Base-by-base conservation (phyloP, 2,888 invertebrate species). In the Fragum fragum region DNA sequence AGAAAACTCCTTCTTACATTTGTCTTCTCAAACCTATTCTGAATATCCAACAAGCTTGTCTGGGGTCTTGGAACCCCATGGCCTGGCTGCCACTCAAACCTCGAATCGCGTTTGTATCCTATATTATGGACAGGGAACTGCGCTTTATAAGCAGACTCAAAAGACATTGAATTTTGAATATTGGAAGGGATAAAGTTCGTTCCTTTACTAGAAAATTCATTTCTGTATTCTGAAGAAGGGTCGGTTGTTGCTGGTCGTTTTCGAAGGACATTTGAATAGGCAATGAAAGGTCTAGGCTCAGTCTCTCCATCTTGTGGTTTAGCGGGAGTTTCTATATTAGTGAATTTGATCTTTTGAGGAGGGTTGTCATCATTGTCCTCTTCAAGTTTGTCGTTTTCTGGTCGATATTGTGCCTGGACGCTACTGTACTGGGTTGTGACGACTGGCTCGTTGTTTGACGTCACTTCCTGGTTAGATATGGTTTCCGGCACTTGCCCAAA, bases 21-120 rank as follows among this genome's bases (percentile, higher is more conserved):
- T 1, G 92, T 88, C 78, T 93, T 93, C 55, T 85, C 86, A 88
- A 93, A 94, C n/a, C 83, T 84, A 81, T 94, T 89, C 83, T 94
- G 94, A 26, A 94, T 81, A 0, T 89, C 68, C 0, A 91, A 81
- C 14, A 94, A 87, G 23, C 82, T 86, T 0, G 92, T 88, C 81
- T 93, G 93, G 7, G 92, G 94, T 11, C 92, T 86, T 1, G 91
- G 93, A 0, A 57, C 52, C 0, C 93, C 93, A 21, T 77, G 83
- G 1, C 92, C 93, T 1, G 92, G 90, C 66, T 89, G 79, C 93
- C 93, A 94, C 11, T 85, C 55, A 75, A 93, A 93, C 1, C 91
- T 75, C 1, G 79, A 26, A 76, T 93, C 93, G 36, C 89, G 69
- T 75, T 93, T 91, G 76, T 90, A 91, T 16, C 82, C 82, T 57